phyloP scores from a whole-genome alignment of 2,888 invertebrate genomes.

The Nomada lathburiana region DNA sequence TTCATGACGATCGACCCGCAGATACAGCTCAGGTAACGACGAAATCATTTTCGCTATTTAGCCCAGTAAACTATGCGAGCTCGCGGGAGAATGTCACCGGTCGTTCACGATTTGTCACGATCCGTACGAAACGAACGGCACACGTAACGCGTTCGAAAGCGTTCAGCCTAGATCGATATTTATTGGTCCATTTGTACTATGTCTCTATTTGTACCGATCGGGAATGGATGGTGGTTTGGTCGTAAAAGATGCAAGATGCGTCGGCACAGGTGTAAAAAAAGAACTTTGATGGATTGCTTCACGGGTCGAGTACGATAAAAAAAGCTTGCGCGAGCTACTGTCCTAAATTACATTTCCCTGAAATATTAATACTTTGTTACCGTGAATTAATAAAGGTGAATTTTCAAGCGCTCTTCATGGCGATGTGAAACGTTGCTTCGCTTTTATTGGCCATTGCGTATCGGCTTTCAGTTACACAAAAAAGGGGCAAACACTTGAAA shows the following conservation, averaged over 20 bases:
- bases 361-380: too few relatives aligned
- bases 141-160: background rate
- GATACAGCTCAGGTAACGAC: slow-evolving; percentile 48
- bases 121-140: slow-evolving; percentile 9
- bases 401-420: too few relatives aligned
- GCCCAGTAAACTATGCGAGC: slow-evolving; percentile 23
- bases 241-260: background rate
- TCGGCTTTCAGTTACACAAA: too few relatives aligned
- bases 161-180: slow-evolving; percentile 21
- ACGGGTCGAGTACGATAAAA: background rate
- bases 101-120: slow-evolving; percentile 52
- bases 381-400: too few relatives aligned
- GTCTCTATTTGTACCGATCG: slow-evolving; percentile 1
- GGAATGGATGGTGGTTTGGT: background rate
- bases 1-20: slow-evolving; percentile 50
- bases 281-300: background rate
- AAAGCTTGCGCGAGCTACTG: background rate
- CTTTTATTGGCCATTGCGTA: too few relatives aligned
- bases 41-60: slow-evolving; percentile 56
- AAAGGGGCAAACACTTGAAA: too few relatives aligned
- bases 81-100: slow-evolving; percentile 40
- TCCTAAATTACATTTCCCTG: background rate
- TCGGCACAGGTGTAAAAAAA: background rate
- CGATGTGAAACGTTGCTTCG: too few relatives aligned
- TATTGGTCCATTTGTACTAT: slow-evolving; percentile 14